Base-by-base conservation (phyloP, 2,797 vertebrate species). In the Cyclopterus lumpus region DNA sequence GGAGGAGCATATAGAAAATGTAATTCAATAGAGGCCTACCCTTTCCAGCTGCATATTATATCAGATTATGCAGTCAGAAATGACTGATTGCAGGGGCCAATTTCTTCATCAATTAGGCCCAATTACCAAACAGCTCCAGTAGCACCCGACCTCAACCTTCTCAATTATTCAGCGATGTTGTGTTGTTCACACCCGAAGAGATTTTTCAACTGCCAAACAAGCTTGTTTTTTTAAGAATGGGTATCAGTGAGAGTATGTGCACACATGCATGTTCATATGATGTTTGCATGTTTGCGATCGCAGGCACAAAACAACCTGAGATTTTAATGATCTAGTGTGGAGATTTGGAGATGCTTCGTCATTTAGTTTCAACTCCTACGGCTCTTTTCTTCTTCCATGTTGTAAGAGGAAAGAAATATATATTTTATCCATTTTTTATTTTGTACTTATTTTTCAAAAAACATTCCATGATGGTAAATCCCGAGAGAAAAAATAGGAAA, bases 71-170 rank as follows among this genome's bases (percentile, higher is more conserved):
- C 84, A 80, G 84, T 73, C 86, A 70, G 77, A 88, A 77, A 90
- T 88, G 93, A 92, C 80, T 77, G 87, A 92, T 90, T 75, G 79
- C 85, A 64, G 53, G 57, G 63, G 71, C 76, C 66, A 62, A 57
- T 83, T 85, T 91, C 90, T 90, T 83, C 84, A 90, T 87, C 90
- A 93, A 90, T 93, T 92, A 92, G 80, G 67, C 32, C 85, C 87
- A 91, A 90, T 93, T 92, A 93, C 71, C 88, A 88, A 88, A 81
- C 81, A 75, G 62, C 70, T 59, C 66, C 74, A 38, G 78, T 15
- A 40, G 70, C 80, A 69, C 59, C 72, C 42, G 38, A 62, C 77
- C 83, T 77, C 65, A 3, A 26, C 79, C 73, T 48, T 18, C 82
- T 82, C 65, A 67, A 81, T 78, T 81, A 86, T 81, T 79, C 80